These are phyloP conservation scores for Etia nguti DNA, from an alignment of 2,113 vertebrate genomes.

Conservation along the genomic window DNA sequence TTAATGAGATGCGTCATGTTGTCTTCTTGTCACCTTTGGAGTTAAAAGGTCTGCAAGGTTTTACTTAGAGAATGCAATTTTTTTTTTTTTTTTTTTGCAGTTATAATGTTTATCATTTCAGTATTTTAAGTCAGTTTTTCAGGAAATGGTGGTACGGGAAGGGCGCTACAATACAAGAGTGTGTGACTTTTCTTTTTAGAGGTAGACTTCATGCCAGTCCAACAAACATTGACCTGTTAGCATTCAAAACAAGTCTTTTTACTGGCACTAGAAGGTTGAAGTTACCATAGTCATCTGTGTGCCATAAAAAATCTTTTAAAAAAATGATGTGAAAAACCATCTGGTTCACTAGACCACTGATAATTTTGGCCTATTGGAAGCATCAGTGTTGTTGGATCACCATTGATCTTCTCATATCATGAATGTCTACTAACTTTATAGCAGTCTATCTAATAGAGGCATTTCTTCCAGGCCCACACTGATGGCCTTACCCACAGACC, in stretches of 20 bases:
- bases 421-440: background rate
- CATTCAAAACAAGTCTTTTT: background rate
- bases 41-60: background rate
- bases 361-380: background rate
- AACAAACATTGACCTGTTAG: background rate
- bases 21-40: background rate
- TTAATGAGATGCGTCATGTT: background rate
- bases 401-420: background rate
- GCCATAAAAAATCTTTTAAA: background rate
- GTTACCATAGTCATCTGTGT: background rate
- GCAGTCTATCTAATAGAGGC: no score
- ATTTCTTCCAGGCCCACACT: background rate
- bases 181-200: background rate
- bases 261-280: background rate
- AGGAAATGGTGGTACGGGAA: background rate
- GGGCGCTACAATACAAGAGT: background rate
- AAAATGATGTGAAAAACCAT: background rate
- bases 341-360: background rate
- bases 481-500: background rate
- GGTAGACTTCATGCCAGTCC: background rate
- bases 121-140: background rate
- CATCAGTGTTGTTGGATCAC: background rate
- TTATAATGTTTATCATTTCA: background rate
- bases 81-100: no score
- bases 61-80: rapidly evolving